Percentiles rank a stretch among this genome's conserved stretches.
phyloP scores from a whole-genome alignment of 2,797 vertebrate genomes.

The Florisuga fusca region DNA sequence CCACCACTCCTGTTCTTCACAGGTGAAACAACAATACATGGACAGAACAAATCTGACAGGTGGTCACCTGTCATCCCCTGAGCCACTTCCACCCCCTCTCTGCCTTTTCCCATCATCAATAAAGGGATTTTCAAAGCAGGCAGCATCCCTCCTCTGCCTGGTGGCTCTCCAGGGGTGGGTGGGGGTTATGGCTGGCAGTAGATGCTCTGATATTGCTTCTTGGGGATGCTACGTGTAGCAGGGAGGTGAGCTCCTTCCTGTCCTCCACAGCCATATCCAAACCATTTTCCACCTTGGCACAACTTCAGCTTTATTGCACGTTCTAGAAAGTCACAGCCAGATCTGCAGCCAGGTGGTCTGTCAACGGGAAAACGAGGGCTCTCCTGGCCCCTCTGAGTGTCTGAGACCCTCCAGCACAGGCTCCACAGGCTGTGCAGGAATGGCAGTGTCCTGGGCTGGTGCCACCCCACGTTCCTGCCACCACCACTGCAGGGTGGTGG shows the following conservation, averaged over 20 bases:
- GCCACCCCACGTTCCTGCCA: neutral
- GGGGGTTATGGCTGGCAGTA: rapidly evolving
- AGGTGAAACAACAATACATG: neutral
- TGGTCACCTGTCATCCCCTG: rapidly evolving
- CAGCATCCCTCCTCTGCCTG: neutral
- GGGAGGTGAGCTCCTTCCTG: neutral
- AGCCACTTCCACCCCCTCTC: rapidly evolving
- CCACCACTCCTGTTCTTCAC: neutral
- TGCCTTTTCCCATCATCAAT: rapidly evolving
- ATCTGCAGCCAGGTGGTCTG: neutral
- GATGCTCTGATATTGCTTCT: neutral
- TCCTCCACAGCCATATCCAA: neutral
- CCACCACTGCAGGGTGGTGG: neutral
- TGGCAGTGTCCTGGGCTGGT: neutral
- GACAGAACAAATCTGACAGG: neutral
- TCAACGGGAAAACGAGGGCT: neutral
- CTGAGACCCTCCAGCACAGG: rapidly evolving
- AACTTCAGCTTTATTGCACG: constrained; percentile 31
- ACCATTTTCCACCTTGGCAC: neutral
- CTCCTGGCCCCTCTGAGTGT: neutral
- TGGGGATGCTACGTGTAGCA: neutral
- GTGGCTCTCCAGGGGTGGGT: rapidly evolving
- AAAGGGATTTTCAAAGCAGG: neutral
- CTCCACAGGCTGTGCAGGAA: neutral
- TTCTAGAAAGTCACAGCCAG: neutral